phyloP scores from a whole-genome alignment of 2,113 vertebrate genomes.

The Benitochromis conjunctus region DNA sequence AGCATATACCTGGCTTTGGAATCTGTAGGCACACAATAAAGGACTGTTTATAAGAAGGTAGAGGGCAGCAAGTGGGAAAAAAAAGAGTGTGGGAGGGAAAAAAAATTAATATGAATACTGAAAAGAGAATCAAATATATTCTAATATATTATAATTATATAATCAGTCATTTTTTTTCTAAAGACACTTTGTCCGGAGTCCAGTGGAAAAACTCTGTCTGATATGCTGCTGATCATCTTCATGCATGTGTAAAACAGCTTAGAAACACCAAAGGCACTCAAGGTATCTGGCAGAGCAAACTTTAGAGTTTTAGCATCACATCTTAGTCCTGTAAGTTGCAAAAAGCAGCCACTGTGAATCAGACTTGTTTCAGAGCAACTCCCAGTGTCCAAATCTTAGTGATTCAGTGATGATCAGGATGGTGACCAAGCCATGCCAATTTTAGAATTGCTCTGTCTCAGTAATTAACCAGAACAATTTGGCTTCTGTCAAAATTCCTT shows the following conservation, averaged over 20 bases:
- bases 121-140: not conserved
- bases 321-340: not conserved
- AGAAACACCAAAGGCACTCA: not conserved
- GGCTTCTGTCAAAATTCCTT: not conserved
- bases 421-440: not conserved
- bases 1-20: conserved; percentile 55
- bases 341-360: not conserved
- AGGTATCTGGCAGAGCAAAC: not conserved
- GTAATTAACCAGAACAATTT: not conserved
- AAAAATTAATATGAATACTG: not conserved
- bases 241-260: not conserved
- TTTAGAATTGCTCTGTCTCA: not conserved
- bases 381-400: not conserved
- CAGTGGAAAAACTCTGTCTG: not conserved
- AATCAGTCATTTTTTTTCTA: not conserved
- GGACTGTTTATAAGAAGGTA: not conserved
- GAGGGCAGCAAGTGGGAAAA: not conserved
- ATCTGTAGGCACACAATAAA: not conserved
- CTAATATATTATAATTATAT: not conserved
- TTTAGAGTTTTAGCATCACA: not conserved
- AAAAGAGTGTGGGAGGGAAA: not conserved
- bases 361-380: not conserved
- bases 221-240: not conserved
- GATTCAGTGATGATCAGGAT: not conserved
- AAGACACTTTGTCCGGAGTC: not conserved